Conservation (phyloP, 2,888 invertebrate genomes). For the Heliconius charithonia region DNA sequence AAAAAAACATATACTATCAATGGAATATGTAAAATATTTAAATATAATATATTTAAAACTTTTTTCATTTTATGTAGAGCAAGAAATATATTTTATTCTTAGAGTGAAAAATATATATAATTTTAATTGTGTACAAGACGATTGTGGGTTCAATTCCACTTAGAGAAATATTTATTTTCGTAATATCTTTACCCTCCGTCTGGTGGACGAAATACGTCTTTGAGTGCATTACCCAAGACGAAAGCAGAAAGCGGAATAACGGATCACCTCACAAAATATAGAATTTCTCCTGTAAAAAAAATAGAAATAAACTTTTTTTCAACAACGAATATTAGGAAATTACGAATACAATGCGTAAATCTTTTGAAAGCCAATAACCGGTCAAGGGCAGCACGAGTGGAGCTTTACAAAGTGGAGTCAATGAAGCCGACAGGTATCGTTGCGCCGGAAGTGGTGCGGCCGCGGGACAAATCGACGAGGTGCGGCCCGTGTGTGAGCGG, state of each 20-base stretch:
- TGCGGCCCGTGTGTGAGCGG: slow-evolving; percentile 34
- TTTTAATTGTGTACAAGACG: too few relatives aligned
- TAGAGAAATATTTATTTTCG: too few relatives aligned
- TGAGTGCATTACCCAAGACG: too few relatives aligned
- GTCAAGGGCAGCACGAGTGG: slow-evolving; percentile 22
- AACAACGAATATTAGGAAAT: not conserved
- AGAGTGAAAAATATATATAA: too few relatives aligned
- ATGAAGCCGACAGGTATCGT: slow-evolving; percentile 35
- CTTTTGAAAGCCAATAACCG: not conserved
- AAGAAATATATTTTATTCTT: too few relatives aligned
- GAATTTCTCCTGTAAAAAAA: not conserved
- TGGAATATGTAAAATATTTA: too few relatives aligned
- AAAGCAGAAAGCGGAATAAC: not conserved
- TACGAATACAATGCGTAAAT: not conserved
- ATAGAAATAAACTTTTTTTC: not conserved
- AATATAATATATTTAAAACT: too few relatives aligned
- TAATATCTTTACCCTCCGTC: too few relatives aligned
- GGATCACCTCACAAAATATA: not conserved
- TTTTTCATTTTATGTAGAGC: too few relatives aligned
- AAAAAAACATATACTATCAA: not conserved
- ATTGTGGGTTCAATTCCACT: too few relatives aligned
- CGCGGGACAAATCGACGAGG: slow-evolving; percentile 47
- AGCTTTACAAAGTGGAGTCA: slow-evolving; percentile 30
- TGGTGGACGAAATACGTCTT: too few relatives aligned
- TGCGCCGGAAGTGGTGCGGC: slow-evolving; percentile 51